Evolutionary conservation across 2,888 invertebrate species (phyloP).

Genomic region (Cheilosia variabilis): DNA sequence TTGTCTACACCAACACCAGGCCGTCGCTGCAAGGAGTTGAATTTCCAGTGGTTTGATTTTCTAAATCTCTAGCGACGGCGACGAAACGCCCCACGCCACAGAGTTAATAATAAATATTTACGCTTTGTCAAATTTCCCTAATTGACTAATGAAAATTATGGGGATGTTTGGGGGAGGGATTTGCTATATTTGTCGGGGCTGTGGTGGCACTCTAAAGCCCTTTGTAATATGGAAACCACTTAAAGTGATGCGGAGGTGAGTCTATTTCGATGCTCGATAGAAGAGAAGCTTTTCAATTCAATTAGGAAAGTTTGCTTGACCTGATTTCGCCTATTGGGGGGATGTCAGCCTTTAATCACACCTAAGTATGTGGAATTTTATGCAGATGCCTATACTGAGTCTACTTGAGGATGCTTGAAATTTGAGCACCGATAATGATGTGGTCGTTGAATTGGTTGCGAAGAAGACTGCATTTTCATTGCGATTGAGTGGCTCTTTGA

Average conservation of each 20-base stretch:
- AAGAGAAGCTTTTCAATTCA: neutral
- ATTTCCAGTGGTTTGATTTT: slow-evolving; percentile 26
- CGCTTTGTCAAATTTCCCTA: slow-evolving; percentile 42
- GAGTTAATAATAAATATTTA: slow-evolving; percentile 55
- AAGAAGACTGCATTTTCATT: too few species aligned
- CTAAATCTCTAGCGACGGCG: neutral
- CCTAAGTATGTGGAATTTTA: too few species aligned
- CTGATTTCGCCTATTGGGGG: neutral
- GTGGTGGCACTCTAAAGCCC: neutral
- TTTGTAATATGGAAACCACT: neutral
- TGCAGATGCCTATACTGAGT: too few species aligned
- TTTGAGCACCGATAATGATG: too few species aligned
- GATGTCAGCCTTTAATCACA: neutral
- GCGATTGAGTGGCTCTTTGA: too few species aligned
- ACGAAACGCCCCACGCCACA: neutral
- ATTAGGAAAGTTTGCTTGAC: slow-evolving; percentile 19
- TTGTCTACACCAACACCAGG: neutral
- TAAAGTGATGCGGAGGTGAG: slow-evolving; percentile 11
- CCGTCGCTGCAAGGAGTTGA: slow-evolving; percentile 1
- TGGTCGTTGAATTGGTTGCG: too few species aligned
- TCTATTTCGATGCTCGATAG: slow-evolving; percentile 9
- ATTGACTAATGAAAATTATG: slow-evolving; percentile 36
- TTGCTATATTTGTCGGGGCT: too few species aligned
- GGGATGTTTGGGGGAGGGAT: neutral
- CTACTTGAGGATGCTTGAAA: too few species aligned